Evolutionary conservation across 1,140 invertebrate genomes (phyloP).

Genomic region (Sycophila sp.): DNA sequence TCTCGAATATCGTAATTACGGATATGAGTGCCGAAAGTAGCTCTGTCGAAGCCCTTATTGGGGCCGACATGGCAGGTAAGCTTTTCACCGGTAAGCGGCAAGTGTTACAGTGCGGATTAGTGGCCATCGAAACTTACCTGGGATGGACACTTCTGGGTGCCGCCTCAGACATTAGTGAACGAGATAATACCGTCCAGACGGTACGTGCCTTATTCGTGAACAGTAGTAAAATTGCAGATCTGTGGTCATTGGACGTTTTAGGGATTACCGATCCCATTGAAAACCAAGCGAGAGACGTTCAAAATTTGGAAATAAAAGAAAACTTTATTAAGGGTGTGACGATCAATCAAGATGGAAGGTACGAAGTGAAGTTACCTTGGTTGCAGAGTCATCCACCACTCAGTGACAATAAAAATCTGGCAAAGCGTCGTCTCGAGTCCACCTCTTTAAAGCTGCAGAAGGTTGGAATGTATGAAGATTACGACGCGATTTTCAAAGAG

Average conservation of each 20-base stretch:
- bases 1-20: constrained; percentile 35
- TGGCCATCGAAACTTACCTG: too few species aligned
- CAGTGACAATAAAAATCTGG: constrained; percentile 33
- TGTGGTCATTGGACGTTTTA: constrained; percentile 44
- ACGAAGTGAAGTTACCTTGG: constrained; percentile 52
- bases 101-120: too few species aligned
- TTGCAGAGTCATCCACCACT: constrained; percentile 43
- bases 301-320: neutral
- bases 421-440: constrained; percentile 26
- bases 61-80: constrained; percentile 51
- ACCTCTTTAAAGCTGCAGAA: constrained; percentile 40
- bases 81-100: constrained; percentile 50
- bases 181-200: too few species aligned
- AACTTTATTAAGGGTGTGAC: neutral
- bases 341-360: constrained; percentile 39
- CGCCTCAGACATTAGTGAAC: too few species aligned
- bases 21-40: constrained; percentile 13
- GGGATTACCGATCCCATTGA: constrained; percentile 53
- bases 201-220: too few species aligned
- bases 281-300: constrained; percentile 28
- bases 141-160: too few species aligned
- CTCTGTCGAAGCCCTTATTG: constrained; percentile 47
- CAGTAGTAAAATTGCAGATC: too few species aligned
- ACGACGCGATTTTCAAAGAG: constrained; percentile 48
- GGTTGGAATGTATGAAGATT: constrained; percentile 44